These are phyloP conservation scores for Limnephilus rhombicus DNA, from an alignment of 2,888 invertebrate genomes.

Conservation along the genomic window DNA sequence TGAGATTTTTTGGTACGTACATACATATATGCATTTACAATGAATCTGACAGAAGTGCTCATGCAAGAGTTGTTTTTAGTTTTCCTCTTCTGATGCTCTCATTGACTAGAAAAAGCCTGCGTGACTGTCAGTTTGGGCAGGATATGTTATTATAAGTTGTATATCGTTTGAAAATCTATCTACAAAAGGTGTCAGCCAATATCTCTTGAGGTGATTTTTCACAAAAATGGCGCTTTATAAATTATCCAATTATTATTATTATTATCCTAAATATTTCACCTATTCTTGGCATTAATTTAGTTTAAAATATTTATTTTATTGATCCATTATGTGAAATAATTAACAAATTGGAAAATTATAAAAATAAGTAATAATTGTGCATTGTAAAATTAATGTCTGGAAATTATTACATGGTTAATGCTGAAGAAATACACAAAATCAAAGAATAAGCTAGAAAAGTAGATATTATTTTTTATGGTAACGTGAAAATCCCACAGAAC, in stretches of 20 bases:
- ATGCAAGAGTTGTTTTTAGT: not conserved
- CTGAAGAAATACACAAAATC: not conserved
- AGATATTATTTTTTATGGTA: not conserved
- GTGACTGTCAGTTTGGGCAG: not conserved
- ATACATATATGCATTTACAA: too few species aligned
- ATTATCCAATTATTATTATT: too few species aligned
- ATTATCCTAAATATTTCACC: too few species aligned
- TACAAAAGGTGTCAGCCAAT: not conserved
- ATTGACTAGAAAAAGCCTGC: not conserved
- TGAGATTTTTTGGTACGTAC: not conserved
- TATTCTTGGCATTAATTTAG: not conserved
- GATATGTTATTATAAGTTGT: too few species aligned
- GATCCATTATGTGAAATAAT: too few species aligned
- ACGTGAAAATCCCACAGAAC: not conserved
- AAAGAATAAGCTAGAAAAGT: not conserved
- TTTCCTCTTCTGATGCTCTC: not conserved
- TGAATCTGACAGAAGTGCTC: not conserved
- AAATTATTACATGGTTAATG: too few species aligned
- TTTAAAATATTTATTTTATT: not conserved
- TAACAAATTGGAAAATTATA: too few species aligned
- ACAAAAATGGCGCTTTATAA: too few species aligned
- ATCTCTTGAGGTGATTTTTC: too few species aligned
- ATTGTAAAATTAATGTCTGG: too few species aligned
- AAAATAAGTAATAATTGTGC: too few species aligned
- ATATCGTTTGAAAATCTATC: not conserved